Base-by-base conservation (phyloP, 2,888 invertebrate species). In the Sminthurinus aureus region DNA sequence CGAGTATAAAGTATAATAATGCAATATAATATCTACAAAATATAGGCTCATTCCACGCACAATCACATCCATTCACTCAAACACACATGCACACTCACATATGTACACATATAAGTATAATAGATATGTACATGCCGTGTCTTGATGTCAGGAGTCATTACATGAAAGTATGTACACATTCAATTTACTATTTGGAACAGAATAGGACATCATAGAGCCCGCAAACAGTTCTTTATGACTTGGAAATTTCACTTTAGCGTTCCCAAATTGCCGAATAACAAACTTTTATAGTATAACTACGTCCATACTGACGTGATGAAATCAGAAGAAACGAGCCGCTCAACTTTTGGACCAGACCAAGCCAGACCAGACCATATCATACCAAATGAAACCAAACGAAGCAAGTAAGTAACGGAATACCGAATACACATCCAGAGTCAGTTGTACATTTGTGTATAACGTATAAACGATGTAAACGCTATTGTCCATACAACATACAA, bases 161-260 rank as follows among this genome's bases (percentile, higher is more conserved):
- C 20, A 75, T 64, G 13, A 77, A 71, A 71, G n/a, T 24, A 71
- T 78, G 24, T 66, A 66, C 13, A n/a, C 22, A 15, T 64, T 78
- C 24, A 78, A 66, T 78, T 78, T 78, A 66, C 52, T 66, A 66
- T 26, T 52, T 50, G 8, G 79, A 38, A 38, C 38, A 38, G 38
- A 38, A 38, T 67, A 69, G 50, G 20, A 69, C 79, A 79, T 79
- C 76, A 77, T 77, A 51, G 58, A 58, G n/a, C 51, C 66, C 79
- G 64, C 26, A 79, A 79, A 78, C 66, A 78, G 80, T 79, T 85
- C 84, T 85, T 86, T 86, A 87, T 85, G 85, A 84, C 82, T 85
- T 85, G 85, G 85, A 87, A 87, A 84, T 85, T 86, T 73, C 58
- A 79, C 79, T 66, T 66, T 71, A 83, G 67, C 74, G 66, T 82